phyloP scores from a whole-genome alignment of 2,888 invertebrate species.

The Andrena dorsata region DNA sequence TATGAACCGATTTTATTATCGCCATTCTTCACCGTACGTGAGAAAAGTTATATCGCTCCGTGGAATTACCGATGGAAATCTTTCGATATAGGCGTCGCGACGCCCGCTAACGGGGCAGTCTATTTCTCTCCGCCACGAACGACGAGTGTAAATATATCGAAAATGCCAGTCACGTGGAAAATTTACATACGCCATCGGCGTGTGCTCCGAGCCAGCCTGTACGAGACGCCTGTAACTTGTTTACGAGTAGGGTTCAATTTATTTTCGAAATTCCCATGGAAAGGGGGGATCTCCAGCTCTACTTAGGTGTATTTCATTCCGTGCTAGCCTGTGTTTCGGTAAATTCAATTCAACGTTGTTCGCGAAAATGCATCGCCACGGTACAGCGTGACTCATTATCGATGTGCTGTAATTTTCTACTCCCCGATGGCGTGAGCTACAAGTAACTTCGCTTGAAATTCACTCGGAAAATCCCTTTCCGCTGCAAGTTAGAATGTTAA shows the following conservation, averaged over 20 bases:
- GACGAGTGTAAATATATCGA: constrained; percentile 28
- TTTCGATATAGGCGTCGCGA: not conserved
- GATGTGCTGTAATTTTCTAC: not conserved
- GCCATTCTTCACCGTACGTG: not conserved
- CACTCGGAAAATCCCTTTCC: not conserved
- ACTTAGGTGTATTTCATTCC: constrained; percentile 9
- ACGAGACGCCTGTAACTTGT: constrained; percentile 11
- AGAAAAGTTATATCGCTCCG: not conserved
- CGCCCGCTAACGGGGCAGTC: not conserved
- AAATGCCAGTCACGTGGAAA: constrained; percentile 45
- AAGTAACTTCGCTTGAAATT: not conserved
- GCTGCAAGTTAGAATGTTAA: not conserved
- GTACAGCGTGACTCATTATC: not conserved
- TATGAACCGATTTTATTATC: not conserved
- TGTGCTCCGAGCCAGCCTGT: not conserved
- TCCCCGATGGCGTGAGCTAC: not conserved
- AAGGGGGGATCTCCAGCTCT: not conserved
- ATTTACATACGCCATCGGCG: constrained; percentile 40
- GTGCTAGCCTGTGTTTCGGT: not conserved
- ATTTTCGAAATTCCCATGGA: constrained; percentile 29
- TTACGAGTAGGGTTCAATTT: constrained; percentile 21
- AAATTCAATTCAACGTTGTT: not conserved
- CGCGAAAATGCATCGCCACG: not conserved
- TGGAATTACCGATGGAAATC: constrained; percentile 12
- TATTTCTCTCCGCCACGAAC: constrained; percentile 23